phyloP scores from a whole-genome alignment of 2,113 vertebrate species.

The Pogona vitticeps region DNA sequence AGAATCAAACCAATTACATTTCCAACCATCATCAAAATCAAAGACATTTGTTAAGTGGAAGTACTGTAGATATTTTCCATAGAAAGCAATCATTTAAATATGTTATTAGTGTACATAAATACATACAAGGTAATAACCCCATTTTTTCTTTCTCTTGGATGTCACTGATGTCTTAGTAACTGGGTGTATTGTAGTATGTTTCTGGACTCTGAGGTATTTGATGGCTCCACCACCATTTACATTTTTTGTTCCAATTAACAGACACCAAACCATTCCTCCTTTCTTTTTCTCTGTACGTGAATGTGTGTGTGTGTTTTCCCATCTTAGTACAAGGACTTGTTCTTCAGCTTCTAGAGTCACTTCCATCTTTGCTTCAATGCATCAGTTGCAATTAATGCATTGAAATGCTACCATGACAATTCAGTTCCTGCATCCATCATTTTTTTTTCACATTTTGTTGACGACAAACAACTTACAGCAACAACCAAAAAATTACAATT shows the following conservation, averaged over 20 bases:
- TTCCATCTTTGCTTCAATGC: conserved; percentile 71
- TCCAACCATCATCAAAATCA: conserved; percentile 36
- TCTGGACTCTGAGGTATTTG: conserved; percentile 67
- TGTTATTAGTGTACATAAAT: conserved; percentile 50
- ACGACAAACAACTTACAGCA: conserved; percentile 66
- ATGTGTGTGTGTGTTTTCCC: conserved; percentile 67
- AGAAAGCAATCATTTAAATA: conserved; percentile 46
- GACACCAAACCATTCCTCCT: conserved; percentile 57
- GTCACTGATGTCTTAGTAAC: conserved; percentile 71
- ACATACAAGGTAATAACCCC: conserved; percentile 59
- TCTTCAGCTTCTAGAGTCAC: conserved; percentile 70
- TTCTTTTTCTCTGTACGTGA: conserved; percentile 53
- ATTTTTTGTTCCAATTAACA: conserved; percentile 65
- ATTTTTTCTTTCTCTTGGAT: conserved; percentile 70
- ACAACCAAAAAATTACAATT: conserved; percentile 82
- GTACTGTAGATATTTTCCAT: conserved; percentile 48
- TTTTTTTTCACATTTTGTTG: conserved; percentile 90
- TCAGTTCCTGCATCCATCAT: conserved; percentile 74
- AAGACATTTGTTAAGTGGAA: conserved; percentile 45
- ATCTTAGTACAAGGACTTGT: conserved; percentile 38
- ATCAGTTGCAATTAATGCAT: conserved; percentile 77
- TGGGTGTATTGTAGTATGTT: conserved; percentile 63
- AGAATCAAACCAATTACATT: conserved; percentile 40
- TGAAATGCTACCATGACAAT: conserved; percentile 72
- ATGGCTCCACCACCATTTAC: conserved; percentile 60